Evolutionary conservation across 2,888 invertebrate genomes (phyloP), one percentile per base, ranked within the genome.

Genomic region (Pristionchus japonicus): DNA sequence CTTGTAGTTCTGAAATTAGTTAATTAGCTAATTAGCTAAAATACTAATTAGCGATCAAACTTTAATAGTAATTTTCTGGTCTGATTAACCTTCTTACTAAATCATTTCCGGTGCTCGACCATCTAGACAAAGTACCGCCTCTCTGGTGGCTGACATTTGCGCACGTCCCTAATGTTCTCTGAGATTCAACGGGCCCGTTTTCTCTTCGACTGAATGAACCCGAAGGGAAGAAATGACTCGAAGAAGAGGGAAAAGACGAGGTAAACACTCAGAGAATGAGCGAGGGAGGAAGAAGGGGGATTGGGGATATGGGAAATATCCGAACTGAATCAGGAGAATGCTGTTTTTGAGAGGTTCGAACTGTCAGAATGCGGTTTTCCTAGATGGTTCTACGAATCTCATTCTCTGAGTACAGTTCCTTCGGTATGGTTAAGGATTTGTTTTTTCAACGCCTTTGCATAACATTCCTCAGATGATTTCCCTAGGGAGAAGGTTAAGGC

Each of bases 1-100:
- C 90, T 94, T 94, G 93, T 94, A 94, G 92, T 94, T 94, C 94
- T 94, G 89, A 93, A 92, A 70, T 40, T 40, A 74, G 0, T 6
- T 20, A 52, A 1, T 52, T 3, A 52, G 52, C 17, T 52, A 52
- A 17, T 52, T n/a, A n/a, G n/a, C 57, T 57, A 17, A 57, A 23
- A 57, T 13, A 57, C 3, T 57, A 17, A 57, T 17, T 57, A n/a
- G 6, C 57, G n/a, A n/a, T n/a, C n/a, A n/a, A n/a, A n/a, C n/a
- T n/a, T 57, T 43, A 43, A 43, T 9, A 61, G 17, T 43, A 15
- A 52, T 15, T 52, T n/a, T 57, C 57, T n/a, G 57, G 57, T 57
- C 57, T n/a, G n/a, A 57, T 57, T 64, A 0, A 23, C 61, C 27
- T 61, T 61, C 20, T 13, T 15, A 47, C 23, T 57, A 20, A 17